phyloP scores from a whole-genome alignment of 2,888 invertebrate species.

The Synanthedon formicaeformis region DNA sequence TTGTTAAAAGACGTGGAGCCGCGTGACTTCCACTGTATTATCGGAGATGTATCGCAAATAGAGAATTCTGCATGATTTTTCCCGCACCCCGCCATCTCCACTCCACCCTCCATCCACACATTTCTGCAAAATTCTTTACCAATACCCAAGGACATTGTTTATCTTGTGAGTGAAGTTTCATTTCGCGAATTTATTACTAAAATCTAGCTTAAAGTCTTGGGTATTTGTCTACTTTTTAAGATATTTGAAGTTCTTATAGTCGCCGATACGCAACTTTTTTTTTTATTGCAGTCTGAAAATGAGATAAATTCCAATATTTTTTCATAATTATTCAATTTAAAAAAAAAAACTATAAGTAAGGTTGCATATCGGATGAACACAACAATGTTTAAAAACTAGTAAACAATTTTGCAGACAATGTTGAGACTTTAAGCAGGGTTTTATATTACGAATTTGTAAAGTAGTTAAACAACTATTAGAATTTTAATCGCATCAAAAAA shows the following conservation, averaged over 20 bases:
- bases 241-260: too few relatives aligned
- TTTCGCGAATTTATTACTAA: conserved; percentile 9
- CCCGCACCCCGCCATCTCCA: conserved; percentile 9
- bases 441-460: background rate
- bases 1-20: conserved; percentile 60
- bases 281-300: too few relatives aligned
- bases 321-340: background rate
- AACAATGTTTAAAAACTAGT: conserved; percentile 11
- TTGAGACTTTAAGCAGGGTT: conserved; percentile 49
- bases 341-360: background rate
- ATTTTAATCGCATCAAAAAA: too few relatives aligned
- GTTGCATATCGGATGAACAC: conserved; percentile 2
- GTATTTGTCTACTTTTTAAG: conserved; percentile 8
- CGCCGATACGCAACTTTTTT: too few relatives aligned
- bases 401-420: conserved; percentile 65
- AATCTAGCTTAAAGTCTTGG: conserved; percentile 64
- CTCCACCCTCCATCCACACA: conserved; percentile 20
- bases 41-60: conserved; percentile 61
- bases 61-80: conserved; percentile 23
- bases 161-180: conserved; percentile 40
- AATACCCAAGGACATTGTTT: conserved; percentile 26
- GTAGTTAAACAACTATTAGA: too few relatives aligned
- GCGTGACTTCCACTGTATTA: conserved; percentile 59
- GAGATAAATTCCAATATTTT: background rate
- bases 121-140: conserved; percentile 69